Conservation (phyloP, 2,888 invertebrate genomes). For the Noctuana brunneofusca region DNA sequence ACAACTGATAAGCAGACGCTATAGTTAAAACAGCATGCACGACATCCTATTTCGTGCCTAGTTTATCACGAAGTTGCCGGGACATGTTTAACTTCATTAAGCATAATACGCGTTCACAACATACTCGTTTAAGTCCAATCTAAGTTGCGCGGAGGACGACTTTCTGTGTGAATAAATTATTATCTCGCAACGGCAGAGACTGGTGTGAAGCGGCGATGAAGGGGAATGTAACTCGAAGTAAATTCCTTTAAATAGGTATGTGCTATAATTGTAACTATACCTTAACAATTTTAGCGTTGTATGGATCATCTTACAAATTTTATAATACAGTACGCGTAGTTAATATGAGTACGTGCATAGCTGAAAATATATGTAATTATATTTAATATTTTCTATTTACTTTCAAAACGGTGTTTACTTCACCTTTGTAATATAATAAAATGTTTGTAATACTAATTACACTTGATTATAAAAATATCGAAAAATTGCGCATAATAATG, state of each 20-base stretch:
- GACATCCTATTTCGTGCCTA: constrained; percentile 54
- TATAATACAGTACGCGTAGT: neutral
- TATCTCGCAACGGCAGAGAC: constrained; percentile 67
- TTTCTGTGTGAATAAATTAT: constrained; percentile 82
- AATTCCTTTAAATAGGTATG: constrained; percentile 41
- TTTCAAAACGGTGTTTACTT: too few relatives aligned
- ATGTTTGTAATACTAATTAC: too few relatives aligned
- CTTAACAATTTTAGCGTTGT: constrained; percentile 12
- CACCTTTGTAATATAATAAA: too few relatives aligned
- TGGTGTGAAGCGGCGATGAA: constrained; percentile 48
- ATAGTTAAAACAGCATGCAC: constrained; percentile 32
- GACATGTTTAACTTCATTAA: constrained; percentile 81
- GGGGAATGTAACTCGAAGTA: constrained; percentile 38
- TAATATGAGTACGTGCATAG: neutral
- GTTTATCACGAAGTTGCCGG: constrained; percentile 60
- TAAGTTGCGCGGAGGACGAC: constrained; percentile 75
- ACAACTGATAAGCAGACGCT: neutral
- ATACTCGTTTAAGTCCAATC: constrained; percentile 82
- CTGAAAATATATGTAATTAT: too few relatives aligned
- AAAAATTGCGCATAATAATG: too few relatives aligned
- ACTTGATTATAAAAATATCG: too few relatives aligned
- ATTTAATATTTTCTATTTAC: too few relatives aligned
- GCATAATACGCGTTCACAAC: constrained; percentile 75
- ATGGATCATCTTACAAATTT: neutral
- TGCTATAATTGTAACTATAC: constrained; percentile 10